A percentile compares a stretch with the other conserved stretches of the same genome.
Conservation (phyloP, 2,113 vertebrate species). For the Empidonax traillii region DNA sequence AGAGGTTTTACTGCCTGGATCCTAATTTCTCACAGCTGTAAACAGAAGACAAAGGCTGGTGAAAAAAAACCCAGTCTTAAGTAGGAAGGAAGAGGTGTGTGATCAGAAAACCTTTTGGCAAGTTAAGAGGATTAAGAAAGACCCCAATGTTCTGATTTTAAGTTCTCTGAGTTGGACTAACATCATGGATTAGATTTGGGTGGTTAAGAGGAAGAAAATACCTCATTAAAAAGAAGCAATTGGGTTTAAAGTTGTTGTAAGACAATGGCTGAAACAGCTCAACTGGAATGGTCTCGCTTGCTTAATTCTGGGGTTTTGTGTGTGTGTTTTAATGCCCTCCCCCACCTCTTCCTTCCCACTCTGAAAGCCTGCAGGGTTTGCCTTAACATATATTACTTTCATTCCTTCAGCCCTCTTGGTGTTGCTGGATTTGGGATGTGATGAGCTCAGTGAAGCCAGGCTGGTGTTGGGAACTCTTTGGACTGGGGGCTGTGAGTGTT, state of each 20-base stretch:
- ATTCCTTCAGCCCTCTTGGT: background rate
- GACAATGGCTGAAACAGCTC: slow-evolving; percentile 65
- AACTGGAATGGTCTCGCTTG: slow-evolving; percentile 60
- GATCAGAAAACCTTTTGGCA: slow-evolving; percentile 71
- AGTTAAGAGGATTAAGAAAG: slow-evolving; percentile 74
- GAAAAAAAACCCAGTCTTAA: slow-evolving; percentile 6
- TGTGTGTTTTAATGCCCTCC: slow-evolving; percentile 30
- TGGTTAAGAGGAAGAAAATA: slow-evolving; percentile 67
- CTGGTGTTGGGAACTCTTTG: background rate
- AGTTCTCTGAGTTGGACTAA: slow-evolving; percentile 59
- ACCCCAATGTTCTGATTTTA: slow-evolving; percentile 59
- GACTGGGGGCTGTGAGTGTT: background rate
- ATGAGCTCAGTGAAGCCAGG: fast-evolving
- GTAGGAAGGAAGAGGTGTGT: slow-evolving; percentile 67
- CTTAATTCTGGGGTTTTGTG: slow-evolving; percentile 55
- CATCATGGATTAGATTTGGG: slow-evolving; percentile 67
- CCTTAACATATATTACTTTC: background rate
- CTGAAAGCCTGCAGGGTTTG: background rate
- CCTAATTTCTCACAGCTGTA: slow-evolving; percentile 75
- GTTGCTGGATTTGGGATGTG: background rate
- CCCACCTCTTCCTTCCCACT: slow-evolving; percentile 13
- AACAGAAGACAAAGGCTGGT: slow-evolving; percentile 47
- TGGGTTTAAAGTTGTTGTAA: slow-evolving; percentile 64
- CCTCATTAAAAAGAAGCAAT: slow-evolving; percentile 69
- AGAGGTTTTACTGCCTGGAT: slow-evolving; percentile 5